A percentile compares a stretch with the other conserved stretches of the same genome.
phyloP scores from a whole-genome alignment of 2,797 vertebrate species.

The Malacoraja senta region DNA sequence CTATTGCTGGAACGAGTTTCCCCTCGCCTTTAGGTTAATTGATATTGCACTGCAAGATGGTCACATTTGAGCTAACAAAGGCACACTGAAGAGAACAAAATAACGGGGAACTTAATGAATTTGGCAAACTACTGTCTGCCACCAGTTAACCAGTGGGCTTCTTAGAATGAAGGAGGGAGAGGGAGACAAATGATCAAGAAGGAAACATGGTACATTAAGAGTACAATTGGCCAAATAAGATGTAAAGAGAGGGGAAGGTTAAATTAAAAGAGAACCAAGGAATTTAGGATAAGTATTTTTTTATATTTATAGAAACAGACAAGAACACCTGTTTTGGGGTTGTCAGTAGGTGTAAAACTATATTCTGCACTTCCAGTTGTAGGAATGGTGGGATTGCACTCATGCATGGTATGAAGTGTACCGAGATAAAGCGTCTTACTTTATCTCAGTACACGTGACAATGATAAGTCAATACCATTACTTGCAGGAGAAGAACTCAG shows the following conservation, averaged over 20 bases:
- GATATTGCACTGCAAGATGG: no score
- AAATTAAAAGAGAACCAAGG: not conserved
- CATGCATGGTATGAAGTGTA: no score
- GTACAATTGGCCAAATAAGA: not conserved
- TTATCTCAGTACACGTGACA: no score
- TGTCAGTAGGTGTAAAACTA: no score
- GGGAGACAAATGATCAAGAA: not conserved
- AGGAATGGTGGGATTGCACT: no score
- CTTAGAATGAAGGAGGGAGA: not conserved
- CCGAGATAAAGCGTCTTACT: no score
- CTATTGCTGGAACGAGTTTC: not conserved
- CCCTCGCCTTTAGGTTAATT: not conserved
- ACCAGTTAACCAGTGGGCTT: not conserved
- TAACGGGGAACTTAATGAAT: not conserved
- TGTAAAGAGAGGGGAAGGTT: not conserved
- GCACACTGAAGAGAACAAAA: not conserved
- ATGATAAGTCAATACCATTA: not conserved
- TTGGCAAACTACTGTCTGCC: not conserved
- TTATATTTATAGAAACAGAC: not conserved
- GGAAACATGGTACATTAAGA: not conserved
- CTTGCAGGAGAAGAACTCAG: not conserved
- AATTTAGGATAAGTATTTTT: not conserved
- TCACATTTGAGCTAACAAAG: not conserved
- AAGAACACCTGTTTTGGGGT: no score
- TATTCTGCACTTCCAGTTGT: no score